Conservation (phyloP, 2,113 vertebrate genomes). For the Chaetura pelagica region DNA sequence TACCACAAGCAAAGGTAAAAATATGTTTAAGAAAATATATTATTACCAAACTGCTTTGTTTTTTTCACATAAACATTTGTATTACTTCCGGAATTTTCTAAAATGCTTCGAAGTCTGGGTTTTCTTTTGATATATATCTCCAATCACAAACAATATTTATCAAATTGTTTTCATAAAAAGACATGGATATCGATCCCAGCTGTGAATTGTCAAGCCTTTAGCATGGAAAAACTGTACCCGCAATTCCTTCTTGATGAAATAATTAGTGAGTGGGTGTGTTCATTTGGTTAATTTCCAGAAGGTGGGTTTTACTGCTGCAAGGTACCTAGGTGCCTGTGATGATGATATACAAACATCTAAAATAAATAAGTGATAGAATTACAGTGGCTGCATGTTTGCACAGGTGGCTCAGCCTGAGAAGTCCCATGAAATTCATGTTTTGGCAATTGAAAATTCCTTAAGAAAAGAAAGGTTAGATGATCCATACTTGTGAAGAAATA, state of each 20-base stretch:
- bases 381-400: background rate
- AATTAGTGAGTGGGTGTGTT: background rate
- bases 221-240: background rate
- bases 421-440: background rate
- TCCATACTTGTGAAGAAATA: background rate
- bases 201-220: background rate
- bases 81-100: background rate
- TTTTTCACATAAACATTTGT: background rate
- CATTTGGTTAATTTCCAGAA: background rate
- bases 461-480: background rate
- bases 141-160: background rate
- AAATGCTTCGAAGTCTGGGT: background rate
- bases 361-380: background rate
- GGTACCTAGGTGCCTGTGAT: background rate
- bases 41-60: background rate
- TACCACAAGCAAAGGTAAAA: background rate
- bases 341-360: background rate
- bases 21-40: background rate
- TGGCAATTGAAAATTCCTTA: background rate
- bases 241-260: background rate
- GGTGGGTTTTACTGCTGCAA: background rate
- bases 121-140: background rate
- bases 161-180: background rate
- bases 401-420: background rate
- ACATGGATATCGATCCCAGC: background rate